Percentiles rank a stretch among this genome's conserved stretches.
These are phyloP conservation scores for Clusia tigrina DNA, from an alignment of 2,888 invertebrate species.

Conservation along the genomic window DNA sequence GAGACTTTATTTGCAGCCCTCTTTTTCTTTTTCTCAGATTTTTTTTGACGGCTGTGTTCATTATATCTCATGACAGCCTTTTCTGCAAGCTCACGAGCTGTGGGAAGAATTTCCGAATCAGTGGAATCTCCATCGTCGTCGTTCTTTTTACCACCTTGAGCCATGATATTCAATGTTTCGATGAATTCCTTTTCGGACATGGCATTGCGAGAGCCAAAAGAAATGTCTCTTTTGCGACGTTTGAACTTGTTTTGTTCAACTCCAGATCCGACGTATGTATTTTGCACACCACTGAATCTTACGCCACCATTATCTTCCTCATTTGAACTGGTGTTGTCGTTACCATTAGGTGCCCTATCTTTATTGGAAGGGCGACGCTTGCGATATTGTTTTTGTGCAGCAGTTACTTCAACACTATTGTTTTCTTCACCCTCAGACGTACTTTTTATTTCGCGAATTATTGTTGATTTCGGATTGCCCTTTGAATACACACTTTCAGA, in stretches of 20 bases:
- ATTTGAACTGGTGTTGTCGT: conserved; percentile 40
- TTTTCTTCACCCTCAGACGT: conserved; percentile 47
- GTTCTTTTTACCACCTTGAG: conserved; percentile 34
- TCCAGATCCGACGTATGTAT: conserved; percentile 56
- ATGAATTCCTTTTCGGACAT: conserved; percentile 52
- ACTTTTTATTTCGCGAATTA: conserved; percentile 49
- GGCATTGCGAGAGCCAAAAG: conserved; percentile 1
- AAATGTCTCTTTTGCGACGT: background rate
- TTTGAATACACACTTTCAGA: conserved; percentile 61
- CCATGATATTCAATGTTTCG: conserved; percentile 44
- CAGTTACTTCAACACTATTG: conserved; percentile 35
- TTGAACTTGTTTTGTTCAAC: conserved; percentile 49
- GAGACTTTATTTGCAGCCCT: background rate
- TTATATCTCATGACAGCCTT: conserved; percentile 47
- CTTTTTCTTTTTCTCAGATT: background rate
- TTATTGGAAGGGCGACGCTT: conserved; percentile 58
- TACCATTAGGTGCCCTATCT: conserved; percentile 44
- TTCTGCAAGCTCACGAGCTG: conserved; percentile 59
- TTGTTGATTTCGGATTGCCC: conserved; percentile 43
- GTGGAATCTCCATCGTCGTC: conserved; percentile 44
- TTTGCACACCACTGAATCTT: conserved; percentile 47
- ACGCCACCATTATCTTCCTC: conserved; percentile 36
- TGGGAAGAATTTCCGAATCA: conserved; percentile 43
- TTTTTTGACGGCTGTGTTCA: conserved; percentile 24
- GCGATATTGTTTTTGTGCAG: conserved; percentile 32